Conservation (phyloP, 2,797 vertebrate genomes). For the Pelochelys cantorii region DNA sequence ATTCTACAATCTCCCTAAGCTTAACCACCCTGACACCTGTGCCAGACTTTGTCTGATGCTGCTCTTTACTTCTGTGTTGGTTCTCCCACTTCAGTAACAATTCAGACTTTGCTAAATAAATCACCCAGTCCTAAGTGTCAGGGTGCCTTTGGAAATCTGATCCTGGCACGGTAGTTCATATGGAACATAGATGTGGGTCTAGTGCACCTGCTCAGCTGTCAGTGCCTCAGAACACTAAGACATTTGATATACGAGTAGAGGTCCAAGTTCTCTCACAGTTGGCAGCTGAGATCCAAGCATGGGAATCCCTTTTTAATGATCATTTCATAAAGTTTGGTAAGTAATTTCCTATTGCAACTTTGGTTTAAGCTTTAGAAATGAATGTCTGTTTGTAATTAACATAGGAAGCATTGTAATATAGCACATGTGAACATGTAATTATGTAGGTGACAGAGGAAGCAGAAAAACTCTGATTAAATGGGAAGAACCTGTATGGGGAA, state of each 20-base stretch:
- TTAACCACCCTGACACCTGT: no score
- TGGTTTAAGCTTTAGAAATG: constrained; percentile 22
- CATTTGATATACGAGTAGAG: background rate
- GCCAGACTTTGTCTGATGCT: background rate
- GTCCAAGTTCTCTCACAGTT: background rate
- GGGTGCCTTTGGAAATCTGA: background rate
- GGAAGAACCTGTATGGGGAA: background rate
- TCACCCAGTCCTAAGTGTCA: background rate
- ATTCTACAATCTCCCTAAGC: no score
- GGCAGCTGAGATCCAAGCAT: background rate
- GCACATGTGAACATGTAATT: background rate
- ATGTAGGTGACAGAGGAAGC: background rate
- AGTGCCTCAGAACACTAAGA: background rate
- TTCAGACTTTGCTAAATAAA: no score
- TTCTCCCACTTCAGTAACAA: background rate
- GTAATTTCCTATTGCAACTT: background rate
- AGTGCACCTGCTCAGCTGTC: fast-evolving
- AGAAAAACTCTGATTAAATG: background rate
- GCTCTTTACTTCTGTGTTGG: no score
- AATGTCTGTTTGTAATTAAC: constrained; percentile 20
- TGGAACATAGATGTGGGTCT: background rate
- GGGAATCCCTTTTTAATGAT: background rate
- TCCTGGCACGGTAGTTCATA: background rate
- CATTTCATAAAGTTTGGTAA: background rate
- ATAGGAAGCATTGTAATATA: background rate